A percentile compares a stretch with the other conserved stretches of the same genome.
Conservation (phyloP, 1,140 invertebrate genomes). For the Agrypnia vestita region DNA sequence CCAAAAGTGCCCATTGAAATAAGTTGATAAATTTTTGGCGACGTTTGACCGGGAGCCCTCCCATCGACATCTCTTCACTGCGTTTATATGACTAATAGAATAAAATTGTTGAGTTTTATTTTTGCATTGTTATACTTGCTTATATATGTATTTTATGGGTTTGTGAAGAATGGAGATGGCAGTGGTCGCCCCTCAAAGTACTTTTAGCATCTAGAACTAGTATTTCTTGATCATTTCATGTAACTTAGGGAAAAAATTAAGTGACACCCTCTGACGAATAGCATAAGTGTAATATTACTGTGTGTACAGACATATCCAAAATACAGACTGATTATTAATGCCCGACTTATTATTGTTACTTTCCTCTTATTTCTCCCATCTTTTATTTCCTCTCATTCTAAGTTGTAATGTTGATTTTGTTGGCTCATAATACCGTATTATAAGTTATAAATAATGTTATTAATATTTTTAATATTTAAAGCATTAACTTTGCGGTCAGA, state of each 20-base stretch:
- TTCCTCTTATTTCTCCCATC: too few relatives aligned
- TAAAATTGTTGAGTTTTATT: conserved; percentile 57
- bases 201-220: conserved; percentile 54
- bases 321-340: conserved; percentile 72
- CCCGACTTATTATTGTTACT: conserved; percentile 18
- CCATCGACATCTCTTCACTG: conserved; percentile 46
- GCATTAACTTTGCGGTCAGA: too few relatives aligned
- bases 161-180: conserved; percentile 45
- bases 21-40: conserved; percentile 69
- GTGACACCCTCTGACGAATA: conserved; percentile 59
- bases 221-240: conserved; percentile 56
- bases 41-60: conserved; percentile 46
- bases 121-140: conserved; percentile 58
- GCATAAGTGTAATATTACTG: conserved; percentile 61
- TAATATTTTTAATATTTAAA: too few relatives aligned
- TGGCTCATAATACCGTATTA: too few relatives aligned
- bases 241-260: conserved; percentile 53
- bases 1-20: conserved; percentile 75
- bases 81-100: conserved; percentile 45
- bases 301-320: conserved; percentile 74
- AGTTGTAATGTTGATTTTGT: too few relatives aligned
- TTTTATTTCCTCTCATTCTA: too few relatives aligned
- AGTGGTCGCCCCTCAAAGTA: conserved; percentile 49
- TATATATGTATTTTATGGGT: conserved; percentile 53
- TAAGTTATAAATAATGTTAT: too few relatives aligned